Conservation (phyloP, 2,113 vertebrate species). For the Cariama cristata region DNA sequence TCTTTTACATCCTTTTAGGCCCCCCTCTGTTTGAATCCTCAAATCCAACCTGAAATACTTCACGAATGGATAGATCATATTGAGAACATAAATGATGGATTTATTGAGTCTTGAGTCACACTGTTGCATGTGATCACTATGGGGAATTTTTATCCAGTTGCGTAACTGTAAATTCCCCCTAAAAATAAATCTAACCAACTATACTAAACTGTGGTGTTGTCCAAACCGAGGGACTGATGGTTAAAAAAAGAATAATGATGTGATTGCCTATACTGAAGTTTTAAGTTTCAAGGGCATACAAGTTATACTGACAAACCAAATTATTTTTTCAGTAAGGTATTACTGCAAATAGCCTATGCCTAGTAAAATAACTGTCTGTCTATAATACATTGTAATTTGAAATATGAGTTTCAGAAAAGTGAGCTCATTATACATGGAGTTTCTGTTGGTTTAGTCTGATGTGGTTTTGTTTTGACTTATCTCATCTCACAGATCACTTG, state of each 20-base stretch:
- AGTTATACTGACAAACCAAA: background rate
- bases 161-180: background rate
- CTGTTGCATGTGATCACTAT: background rate
- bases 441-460: constrained; percentile 42
- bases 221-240: background rate
- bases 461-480: constrained; percentile 42
- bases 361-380: constrained; percentile 31
- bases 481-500: constrained; percentile 85
- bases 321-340: background rate
- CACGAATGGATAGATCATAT: background rate
- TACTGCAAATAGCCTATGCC: background rate
- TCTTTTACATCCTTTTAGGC: background rate
- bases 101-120: background rate
- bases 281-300: background rate
- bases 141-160: background rate
- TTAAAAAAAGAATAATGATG: background rate
- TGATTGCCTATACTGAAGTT: background rate
- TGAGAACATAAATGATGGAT: background rate
- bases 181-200: background rate
- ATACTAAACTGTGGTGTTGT: background rate
- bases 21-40: background rate
- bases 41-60: background rate
- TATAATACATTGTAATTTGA: background rate
- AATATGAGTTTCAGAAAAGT: constrained; percentile 11
- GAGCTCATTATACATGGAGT: constrained; percentile 1